These are phyloP conservation scores for Tridacna crocea DNA, from an alignment of 2,888 invertebrate species.

Conservation along the genomic window DNA sequence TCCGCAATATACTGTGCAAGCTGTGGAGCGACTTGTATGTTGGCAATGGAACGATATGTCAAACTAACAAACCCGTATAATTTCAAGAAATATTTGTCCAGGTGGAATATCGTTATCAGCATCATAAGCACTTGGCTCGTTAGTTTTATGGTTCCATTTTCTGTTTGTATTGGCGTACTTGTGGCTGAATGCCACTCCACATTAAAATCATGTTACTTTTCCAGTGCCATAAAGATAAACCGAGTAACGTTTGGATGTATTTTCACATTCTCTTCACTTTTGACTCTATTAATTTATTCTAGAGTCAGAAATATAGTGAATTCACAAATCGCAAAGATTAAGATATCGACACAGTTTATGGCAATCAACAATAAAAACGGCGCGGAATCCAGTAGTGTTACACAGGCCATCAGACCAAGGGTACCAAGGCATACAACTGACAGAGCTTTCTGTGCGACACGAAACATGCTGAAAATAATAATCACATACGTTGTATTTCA, in stretches of 20 bases:
- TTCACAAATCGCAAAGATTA: background rate
- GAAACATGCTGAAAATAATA: slow-evolving; percentile 2
- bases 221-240: background rate
- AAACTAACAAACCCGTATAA: background rate
- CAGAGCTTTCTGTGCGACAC: background rate
- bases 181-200: background rate
- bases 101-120: background rate
- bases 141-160: background rate
- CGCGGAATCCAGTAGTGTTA: background rate
- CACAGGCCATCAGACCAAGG: too few species aligned
- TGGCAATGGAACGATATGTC: slow-evolving; percentile 13
- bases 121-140: background rate
- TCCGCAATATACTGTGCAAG: slow-evolving; percentile 1
- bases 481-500: background rate
- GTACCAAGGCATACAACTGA: background rate
- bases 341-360: background rate
- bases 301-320: background rate
- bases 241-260: background rate
- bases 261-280: background rate
- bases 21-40: background rate
- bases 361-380: background rate
- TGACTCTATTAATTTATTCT: background rate
- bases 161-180: background rate
- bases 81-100: background rate
- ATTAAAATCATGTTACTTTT: background rate